These are phyloP conservation scores for Cavia porcellus DNA, from an alignment of 2,113 vertebrate species.

Conservation along the genomic window DNA sequence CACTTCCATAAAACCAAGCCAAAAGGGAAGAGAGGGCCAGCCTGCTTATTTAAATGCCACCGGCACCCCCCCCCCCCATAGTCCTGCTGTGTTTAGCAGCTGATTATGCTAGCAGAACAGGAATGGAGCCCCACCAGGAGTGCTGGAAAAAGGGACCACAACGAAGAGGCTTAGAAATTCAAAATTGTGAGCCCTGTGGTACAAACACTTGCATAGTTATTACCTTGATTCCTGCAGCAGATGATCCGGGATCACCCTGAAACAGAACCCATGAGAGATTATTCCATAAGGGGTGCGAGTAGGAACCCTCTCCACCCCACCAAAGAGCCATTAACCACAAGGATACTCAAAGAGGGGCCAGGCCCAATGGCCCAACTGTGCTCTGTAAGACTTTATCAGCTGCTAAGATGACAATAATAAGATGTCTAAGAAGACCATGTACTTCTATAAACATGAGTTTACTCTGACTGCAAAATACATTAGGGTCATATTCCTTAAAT, in stretches of 20 bases:
- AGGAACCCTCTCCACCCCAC: slow-evolving; percentile 55
- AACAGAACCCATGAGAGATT: slow-evolving; percentile 83
- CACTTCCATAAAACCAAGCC: slow-evolving; percentile 44
- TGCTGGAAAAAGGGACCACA: not conserved
- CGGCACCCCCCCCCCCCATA: not conserved
- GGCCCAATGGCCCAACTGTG: not conserved
- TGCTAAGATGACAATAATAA: not conserved
- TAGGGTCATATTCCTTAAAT: slow-evolving; percentile 11
- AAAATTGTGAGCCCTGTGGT: not conserved
- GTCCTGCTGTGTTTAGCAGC: not conserved
- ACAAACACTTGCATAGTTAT: slow-evolving; percentile 20
- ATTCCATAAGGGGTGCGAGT: slow-evolving; percentile 12
- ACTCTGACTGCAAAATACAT: slow-evolving; percentile 27
- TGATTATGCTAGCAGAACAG: not conserved
- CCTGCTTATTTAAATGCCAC: not conserved
- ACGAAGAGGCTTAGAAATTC: not conserved
- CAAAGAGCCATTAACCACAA: not conserved
- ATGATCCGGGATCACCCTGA: slow-evolving; percentile 97
- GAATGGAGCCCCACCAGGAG: not conserved
- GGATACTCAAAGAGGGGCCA: not conserved
- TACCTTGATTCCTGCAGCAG: slow-evolving; percentile 99
- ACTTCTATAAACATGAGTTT: slow-evolving; percentile 37
- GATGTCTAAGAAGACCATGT: slow-evolving; percentile 22
- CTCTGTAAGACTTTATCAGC: not conserved
- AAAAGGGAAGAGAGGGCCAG: not conserved